A percentile compares a stretch with the other conserved stretches of the same genome.
These are phyloP conservation scores for Acrobasis repandana DNA, from an alignment of 2,888 invertebrate genomes.

Conservation along the genomic window DNA sequence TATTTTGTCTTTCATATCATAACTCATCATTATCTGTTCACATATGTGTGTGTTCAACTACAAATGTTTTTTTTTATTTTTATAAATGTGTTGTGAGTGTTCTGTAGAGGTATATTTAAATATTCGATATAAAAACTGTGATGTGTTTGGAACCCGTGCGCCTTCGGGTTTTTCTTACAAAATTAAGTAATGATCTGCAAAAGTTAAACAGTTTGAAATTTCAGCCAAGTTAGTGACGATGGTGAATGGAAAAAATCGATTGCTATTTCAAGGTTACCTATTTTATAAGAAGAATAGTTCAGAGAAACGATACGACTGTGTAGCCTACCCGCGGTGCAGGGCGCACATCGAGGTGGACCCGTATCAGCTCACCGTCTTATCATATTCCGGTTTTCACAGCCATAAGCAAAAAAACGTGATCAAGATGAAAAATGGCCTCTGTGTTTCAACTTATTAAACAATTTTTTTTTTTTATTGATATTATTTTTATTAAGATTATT, in stretches of 20 bases:
- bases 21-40: too few relatives aligned
- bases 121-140: too few relatives aligned
- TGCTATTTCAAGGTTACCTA: slow-evolving; percentile 36
- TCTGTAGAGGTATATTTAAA: too few relatives aligned
- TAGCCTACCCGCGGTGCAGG: not conserved
- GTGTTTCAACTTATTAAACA: not conserved
- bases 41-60: too few relatives aligned
- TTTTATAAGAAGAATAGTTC: slow-evolving; percentile 39
- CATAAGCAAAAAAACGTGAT: not conserved
- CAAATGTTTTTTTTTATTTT: too few relatives aligned
- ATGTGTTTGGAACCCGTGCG: too few relatives aligned
- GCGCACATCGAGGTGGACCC: not conserved
- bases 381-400: not conserved
- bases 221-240: slow-evolving; percentile 22
- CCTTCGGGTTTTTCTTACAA: too few relatives aligned
- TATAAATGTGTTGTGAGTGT: too few relatives aligned
- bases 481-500: too few relatives aligned
- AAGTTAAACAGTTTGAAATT: slow-evolving; percentile 21
- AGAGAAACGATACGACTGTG: slow-evolving; percentile 24
- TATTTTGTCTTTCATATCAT: too few relatives aligned
- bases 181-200: not conserved
- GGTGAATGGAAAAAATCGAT: slow-evolving; percentile 22
- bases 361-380: not conserved
- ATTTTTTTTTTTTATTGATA: not conserved
- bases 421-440: not conserved